Evolutionary conservation across 2,888 invertebrate species (phyloP).

Genomic region (Pegoplata infirma): DNA sequence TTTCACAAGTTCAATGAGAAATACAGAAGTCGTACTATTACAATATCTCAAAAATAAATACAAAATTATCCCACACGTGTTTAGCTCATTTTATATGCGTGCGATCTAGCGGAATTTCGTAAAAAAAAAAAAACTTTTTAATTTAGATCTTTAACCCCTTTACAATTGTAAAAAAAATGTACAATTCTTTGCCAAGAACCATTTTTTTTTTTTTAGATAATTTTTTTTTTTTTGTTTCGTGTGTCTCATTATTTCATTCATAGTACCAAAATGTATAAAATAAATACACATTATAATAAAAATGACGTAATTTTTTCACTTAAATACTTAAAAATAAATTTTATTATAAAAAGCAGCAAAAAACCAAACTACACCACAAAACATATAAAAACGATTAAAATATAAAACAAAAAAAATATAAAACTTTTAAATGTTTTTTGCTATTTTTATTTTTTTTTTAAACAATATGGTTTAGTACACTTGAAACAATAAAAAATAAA

Average conservation of each 20-base stretch:
- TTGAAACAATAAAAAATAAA: not conserved
- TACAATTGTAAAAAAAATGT: not conserved
- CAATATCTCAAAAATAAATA: too few relatives aligned
- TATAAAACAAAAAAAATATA: not conserved
- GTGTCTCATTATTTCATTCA: conserved; percentile 14
- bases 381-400: not conserved
- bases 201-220: not conserved
- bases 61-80: too few relatives aligned
- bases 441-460: not conserved
- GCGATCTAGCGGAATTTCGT: not conserved
- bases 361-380: not conserved
- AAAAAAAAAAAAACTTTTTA: too few relatives aligned
- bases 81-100: not conserved
- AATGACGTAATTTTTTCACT: conserved; percentile 53
- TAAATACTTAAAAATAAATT: not conserved
- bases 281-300: conserved; percentile 46
- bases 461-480: not conserved
- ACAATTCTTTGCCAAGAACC: not conserved
- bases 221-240: too few relatives aligned
- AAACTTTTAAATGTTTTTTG: not conserved
- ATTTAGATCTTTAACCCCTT: not conserved
- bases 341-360: not conserved
- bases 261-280: not conserved
- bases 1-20: too few relatives aligned
- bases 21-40: too few relatives aligned